These are phyloP conservation scores for Hyaena hyaena DNA, from an alignment of 2,113 vertebrate genomes.

Conservation along the genomic window DNA sequence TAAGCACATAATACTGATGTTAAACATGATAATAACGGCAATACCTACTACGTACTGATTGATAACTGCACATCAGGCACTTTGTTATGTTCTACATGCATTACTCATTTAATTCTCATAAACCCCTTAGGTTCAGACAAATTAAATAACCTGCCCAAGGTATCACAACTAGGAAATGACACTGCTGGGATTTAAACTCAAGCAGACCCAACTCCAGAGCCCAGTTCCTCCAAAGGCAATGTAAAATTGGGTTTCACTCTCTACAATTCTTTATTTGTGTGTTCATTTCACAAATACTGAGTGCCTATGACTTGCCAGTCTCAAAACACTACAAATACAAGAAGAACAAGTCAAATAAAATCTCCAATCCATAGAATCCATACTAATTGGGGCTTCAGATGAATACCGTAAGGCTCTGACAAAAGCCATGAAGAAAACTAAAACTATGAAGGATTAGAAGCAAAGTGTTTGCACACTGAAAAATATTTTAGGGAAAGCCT, in stretches of 20 bases:
- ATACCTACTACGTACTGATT: background rate
- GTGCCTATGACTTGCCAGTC: background rate
- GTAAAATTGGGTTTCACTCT: background rate
- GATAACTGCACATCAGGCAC: background rate
- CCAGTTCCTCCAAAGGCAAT: background rate
- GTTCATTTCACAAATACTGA: slow-evolving; percentile 44
- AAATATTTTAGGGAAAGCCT: background rate
- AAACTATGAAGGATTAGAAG: background rate
- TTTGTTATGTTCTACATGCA: background rate
- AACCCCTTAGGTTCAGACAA: background rate
- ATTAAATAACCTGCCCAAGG: background rate
- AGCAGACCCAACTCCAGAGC: background rate
- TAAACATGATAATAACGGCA: background rate
- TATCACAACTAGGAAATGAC: slow-evolving; percentile 8
- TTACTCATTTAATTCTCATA: slow-evolving; percentile 13
- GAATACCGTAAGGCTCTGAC: background rate
- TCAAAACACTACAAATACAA: background rate
- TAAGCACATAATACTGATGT: background rate
- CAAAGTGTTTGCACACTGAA: background rate
- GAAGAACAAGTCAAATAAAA: slow-evolving; percentile 40
- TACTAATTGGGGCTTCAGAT: background rate
- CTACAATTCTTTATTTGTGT: background rate
- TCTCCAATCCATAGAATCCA: background rate
- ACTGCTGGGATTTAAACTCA: slow-evolving; percentile 19
- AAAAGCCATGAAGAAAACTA: slow-evolving; percentile 22